Evolutionary conservation across 2,888 invertebrate genomes (phyloP).

Genomic region (Smittia aterrima): DNA sequence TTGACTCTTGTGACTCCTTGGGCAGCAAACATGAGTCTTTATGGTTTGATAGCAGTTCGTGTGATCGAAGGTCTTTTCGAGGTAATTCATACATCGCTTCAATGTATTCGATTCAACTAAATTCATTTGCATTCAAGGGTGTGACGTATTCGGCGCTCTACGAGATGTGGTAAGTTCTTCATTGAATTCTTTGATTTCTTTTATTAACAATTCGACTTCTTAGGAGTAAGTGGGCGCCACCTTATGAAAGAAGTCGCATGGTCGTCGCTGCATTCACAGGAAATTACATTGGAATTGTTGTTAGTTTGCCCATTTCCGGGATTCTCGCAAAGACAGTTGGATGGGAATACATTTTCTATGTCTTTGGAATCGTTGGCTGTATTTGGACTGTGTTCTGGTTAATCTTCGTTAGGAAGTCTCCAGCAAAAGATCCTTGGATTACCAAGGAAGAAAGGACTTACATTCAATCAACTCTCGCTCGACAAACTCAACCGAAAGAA

Average conservation of each 20-base stretch:
- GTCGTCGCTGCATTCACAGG: slow-evolving; percentile 83
- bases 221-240: slow-evolving; percentile 31
- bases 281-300: slow-evolving; percentile 80
- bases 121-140: slow-evolving; percentile 21
- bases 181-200: neutral
- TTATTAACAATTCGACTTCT: too few relatives aligned
- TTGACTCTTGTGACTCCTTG: slow-evolving; percentile 73
- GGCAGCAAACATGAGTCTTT: slow-evolving; percentile 64
- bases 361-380: slow-evolving; percentile 64
- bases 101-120: neutral
- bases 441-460: slow-evolving; percentile 70
- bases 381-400: slow-evolving; percentile 75
- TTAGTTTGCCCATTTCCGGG: slow-evolving; percentile 77
- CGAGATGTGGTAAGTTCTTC: slow-evolving; percentile 28
- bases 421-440: slow-evolving; percentile 72
- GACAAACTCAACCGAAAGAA: slow-evolving; percentile 58
- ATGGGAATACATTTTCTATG: slow-evolving; percentile 81
- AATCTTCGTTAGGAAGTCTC: slow-evolving; percentile 68
- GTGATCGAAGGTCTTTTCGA: slow-evolving; percentile 73
- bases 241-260: slow-evolving; percentile 67
- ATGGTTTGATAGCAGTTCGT: slow-evolving; percentile 63
- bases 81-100: slow-evolving; percentile 44
- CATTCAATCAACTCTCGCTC: slow-evolving; percentile 61
- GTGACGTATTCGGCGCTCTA: slow-evolving; percentile 28
- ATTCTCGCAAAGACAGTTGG: slow-evolving; percentile 70